Conservation (phyloP, 2,113 vertebrate genomes). For the Tenebrosternarchus preto region DNA sequence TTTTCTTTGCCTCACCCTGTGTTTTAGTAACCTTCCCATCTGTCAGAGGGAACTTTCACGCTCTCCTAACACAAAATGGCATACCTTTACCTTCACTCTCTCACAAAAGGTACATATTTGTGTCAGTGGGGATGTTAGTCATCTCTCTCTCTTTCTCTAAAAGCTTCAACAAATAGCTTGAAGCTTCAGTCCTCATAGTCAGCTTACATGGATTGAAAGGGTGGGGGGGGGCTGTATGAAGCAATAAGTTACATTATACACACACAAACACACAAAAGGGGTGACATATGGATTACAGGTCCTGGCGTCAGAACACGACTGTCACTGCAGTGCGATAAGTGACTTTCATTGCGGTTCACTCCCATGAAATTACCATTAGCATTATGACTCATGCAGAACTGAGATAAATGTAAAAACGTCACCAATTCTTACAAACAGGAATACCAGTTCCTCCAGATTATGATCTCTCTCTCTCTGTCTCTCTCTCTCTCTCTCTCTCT, state of each 20-base stretch:
- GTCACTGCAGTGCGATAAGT: conserved; percentile 94
- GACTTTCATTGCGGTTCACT: conserved; percentile 96
- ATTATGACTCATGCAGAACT: conserved; percentile 99
- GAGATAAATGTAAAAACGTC: conserved; percentile 98
- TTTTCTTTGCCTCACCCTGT: conserved; percentile 34
- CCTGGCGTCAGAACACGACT: conserved; percentile 91
- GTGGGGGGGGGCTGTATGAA: conserved; percentile 77
- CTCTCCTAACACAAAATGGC: conserved; percentile 36
- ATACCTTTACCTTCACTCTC: conserved; percentile 52
- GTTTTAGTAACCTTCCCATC: conserved; percentile 43
- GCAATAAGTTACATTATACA: conserved; percentile 87
- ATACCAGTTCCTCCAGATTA: conserved; percentile 97
- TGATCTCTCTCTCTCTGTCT: conserved; percentile 88
- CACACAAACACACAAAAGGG: conserved; percentile 65
- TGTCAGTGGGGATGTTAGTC: conserved; percentile 76
- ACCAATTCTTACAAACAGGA: conserved; percentile 96
- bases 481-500: conserved; percentile 92
- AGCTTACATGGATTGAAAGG: neutral
- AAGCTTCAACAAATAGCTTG: conserved; percentile 30
- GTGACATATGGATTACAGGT: conserved; percentile 87
- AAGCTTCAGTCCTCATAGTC: conserved; percentile 32
- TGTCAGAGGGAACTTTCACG: conserved; percentile 32
- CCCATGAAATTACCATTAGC: conserved; percentile 99
- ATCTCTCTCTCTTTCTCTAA: conserved; percentile 52
- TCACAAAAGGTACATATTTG: conserved; percentile 75